Base-by-base conservation (phyloP, 2,113 vertebrate species). In the Euleptes europaea region DNA sequence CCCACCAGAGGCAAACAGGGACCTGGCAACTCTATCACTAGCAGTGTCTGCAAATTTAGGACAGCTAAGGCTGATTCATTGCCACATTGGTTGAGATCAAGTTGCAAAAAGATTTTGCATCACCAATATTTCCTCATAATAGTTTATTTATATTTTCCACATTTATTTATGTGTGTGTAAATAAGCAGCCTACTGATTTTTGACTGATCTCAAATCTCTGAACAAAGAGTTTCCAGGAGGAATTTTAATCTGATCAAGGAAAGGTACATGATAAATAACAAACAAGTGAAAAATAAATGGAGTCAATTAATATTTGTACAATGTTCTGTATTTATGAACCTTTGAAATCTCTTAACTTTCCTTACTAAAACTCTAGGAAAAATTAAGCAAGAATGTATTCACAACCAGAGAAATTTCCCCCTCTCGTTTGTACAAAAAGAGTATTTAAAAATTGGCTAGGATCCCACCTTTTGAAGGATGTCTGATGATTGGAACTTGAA, bases 331-430 rank as follows among this genome's bases (percentile, higher is more conserved):
- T 40, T 82, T 78, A 54, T 87, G 88, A 88, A 70, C 86, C 78
- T 51, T 78, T 89, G 88, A 91, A 94, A 79, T 77, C 28, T 17
- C n/a, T 90, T 86, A 78, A 75, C 57, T 65, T 71, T 88, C 86
- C 85, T 38, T 57, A 79, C 74, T 35, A 78, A 88, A 67, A 65
- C 76, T 91, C 73, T 84, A 86, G 60, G 92, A 85, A 91, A 91
- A 89, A 93, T 94, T 74, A 92, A 88, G 77, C 66, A 86, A 42
- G 89, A 82, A 91, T 80, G 84, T 88, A 86, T 83, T 66, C 89
- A 74, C 73, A 82, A 66, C 54, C 84, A 6, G 2, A 63, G n/a
- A 33, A 10, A 40, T 42, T 44, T 75, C 84, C 88, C 88, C 35
- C 88, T 93, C 91, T 88, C 38, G 78, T 40, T 74, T 73, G 83